These are phyloP conservation scores for Noctua fimbriata DNA, from an alignment of 2,888 invertebrate genomes.

Conservation along the genomic window DNA sequence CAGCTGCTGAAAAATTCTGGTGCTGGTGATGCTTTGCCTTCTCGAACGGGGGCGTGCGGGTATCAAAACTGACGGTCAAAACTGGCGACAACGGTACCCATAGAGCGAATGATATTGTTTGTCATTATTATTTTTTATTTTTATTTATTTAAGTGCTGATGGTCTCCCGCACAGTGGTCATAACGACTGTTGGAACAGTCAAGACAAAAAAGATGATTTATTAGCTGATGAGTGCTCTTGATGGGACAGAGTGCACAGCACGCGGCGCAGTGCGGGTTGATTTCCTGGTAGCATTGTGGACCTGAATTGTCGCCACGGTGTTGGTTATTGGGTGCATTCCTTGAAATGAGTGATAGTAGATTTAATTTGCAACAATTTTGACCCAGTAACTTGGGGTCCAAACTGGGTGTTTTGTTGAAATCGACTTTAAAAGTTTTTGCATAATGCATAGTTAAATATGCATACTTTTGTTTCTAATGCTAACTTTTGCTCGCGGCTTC, in stretches of 20 bases:
- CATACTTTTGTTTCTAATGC: too few relatives aligned
- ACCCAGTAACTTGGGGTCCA: background rate
- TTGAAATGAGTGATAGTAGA: background rate
- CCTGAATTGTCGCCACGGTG: background rate
- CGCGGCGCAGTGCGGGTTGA: background rate
- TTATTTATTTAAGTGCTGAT: background rate
- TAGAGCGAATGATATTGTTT: background rate
- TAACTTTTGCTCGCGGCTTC: too few relatives aligned
- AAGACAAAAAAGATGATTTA: background rate
- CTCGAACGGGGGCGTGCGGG: background rate
- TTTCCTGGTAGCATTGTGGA: background rate
- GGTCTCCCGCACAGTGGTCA: background rate
- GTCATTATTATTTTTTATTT: background rate
- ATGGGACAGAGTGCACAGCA: background rate
- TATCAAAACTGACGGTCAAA: background rate
- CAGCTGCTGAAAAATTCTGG: conserved; percentile 4
- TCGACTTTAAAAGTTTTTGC: background rate
- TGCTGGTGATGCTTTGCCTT: background rate
- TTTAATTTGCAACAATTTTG: background rate
- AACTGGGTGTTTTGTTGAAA: background rate
- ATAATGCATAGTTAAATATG: background rate
- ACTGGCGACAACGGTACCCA: background rate
- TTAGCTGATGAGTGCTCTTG: too few relatives aligned
- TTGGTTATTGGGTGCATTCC: background rate
- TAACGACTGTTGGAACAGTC: background rate